Base-by-base conservation (phyloP, 2,888 invertebrate species). In the Diarsia rubi region DNA sequence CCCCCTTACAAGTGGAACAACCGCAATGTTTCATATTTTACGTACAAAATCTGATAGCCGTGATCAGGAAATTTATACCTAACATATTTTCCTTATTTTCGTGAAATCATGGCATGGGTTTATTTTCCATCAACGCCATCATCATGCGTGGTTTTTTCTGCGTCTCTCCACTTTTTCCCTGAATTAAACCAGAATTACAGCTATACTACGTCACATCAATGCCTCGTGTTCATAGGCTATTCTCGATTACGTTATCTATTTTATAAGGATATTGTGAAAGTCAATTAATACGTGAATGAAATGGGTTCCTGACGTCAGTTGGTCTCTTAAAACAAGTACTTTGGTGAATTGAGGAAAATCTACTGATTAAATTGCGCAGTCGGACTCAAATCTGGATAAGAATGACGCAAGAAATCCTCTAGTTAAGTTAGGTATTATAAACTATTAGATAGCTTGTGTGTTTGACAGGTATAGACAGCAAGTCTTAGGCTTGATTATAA, bases 321-420 rank as follows among this genome's bases (percentile, higher is more conserved):
- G 27, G 21, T 47, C 57, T 3, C 19, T 8, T 24, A 42, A 1
- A 73, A 24, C 11, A 44, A 54, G 54, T 27, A 47, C 21, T 21
- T 21, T 27, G 75, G 64, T 64, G 54, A 74, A 74, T 42, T 74
- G 74, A 74, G 74, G 74, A 64, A 74, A 74, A 63, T 37, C 52
- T 68, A 45, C 24, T 45, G 37, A n/a, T 27, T 44, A 57, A 4
- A 9, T 12, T 37, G 19, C 16, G 27, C 57, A 57, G 16, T 37
- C 19, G 42, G n/a, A 14, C 37, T 21, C 27, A 24, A n/a, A 42
- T 47, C 42, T 59, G 27, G 45, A 65, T 42, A n/a, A 47, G n/a
- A 6, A 64, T 42, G 16, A 14, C 59, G 47, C 42, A 27, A n/a
- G 24, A 42, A 24, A 19, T 0, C 8, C 9, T 11, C 24, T 54